phyloP scores from a whole-genome alignment of 2,888 invertebrate species.

The Andrena hattorfiana region DNA sequence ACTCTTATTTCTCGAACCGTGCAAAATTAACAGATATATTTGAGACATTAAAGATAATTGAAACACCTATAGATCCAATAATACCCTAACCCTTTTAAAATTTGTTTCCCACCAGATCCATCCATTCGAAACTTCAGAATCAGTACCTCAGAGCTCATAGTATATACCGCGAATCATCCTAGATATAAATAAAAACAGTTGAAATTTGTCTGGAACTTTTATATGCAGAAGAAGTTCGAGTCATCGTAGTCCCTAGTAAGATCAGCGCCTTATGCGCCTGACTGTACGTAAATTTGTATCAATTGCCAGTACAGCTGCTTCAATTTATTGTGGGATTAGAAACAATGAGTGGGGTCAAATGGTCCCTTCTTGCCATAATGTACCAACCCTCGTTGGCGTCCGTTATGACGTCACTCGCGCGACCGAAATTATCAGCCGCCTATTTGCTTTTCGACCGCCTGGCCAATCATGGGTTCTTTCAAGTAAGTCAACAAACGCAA shows the following conservation, averaged over 20 bases:
- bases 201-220: not conserved
- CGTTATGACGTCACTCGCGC: conserved; percentile 74
- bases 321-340: conserved; percentile 85
- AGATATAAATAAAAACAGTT: not conserved
- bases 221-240: not conserved
- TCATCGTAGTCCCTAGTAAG: conserved; percentile 30
- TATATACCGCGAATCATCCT: not conserved
- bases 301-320: conserved; percentile 84
- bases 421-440: conserved; percentile 71
- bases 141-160: not conserved
- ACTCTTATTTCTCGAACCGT: no score
- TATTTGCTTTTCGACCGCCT: conserved; percentile 58
- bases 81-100: no score
- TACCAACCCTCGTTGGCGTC: conserved; percentile 78
- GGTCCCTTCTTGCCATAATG: conserved; percentile 82
- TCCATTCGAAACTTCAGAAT: not conserved
- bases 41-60: no score
- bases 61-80: no score
- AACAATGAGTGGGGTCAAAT: conserved; percentile 84
- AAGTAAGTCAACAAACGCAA: conserved; percentile 30
- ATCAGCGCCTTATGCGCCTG: conserved; percentile 75
- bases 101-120: not conserved
- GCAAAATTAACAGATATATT: no score
- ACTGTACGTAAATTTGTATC: conserved; percentile 85
- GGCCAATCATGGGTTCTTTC: conserved; percentile 22